Evolutionary conservation across 2,113 vertebrate genomes (phyloP).

Genomic region (Pandion haliaetus): DNA sequence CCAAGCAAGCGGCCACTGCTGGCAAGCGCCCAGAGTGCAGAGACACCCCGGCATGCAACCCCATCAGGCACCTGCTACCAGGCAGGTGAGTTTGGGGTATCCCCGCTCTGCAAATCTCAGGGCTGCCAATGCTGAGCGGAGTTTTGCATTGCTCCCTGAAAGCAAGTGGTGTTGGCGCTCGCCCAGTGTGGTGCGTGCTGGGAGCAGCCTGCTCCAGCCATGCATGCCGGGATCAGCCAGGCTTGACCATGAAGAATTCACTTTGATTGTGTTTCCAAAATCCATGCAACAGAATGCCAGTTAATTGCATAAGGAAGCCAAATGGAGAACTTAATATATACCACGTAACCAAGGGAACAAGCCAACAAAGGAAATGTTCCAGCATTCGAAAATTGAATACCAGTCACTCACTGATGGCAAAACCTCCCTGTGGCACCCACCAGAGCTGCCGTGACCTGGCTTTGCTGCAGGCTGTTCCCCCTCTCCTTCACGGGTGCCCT

Average conservation of each 20-base stretch:
- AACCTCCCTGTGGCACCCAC: neutral
- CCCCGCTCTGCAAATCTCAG: rapidly evolving
- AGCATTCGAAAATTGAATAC: neutral
- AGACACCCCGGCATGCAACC: neutral
- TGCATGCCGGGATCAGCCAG: neutral
- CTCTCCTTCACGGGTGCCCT: rapidly evolving
- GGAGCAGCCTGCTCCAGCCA: neutral
- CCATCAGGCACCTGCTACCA: neutral
- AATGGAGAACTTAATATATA: slow-evolving; percentile 41
- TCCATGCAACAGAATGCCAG: neutral
- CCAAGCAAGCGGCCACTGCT: neutral
- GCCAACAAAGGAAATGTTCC: slow-evolving; percentile 12
- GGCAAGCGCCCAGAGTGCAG: rapidly evolving
- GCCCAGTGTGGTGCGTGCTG: rapidly evolving
- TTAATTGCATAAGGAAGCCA: slow-evolving; percentile 46
- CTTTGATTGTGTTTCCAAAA: neutral
- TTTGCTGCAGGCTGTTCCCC: neutral
- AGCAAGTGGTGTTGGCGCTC: rapidly evolving
- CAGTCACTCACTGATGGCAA: neutral
- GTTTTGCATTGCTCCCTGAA: neutral
- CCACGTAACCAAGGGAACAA: slow-evolving; percentile 49
- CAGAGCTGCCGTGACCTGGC: neutral
- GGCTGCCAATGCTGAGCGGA: neutral
- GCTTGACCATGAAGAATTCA: neutral
- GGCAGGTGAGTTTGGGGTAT: neutral